Evolutionary conservation across 2,113 vertebrate species (phyloP).

Genomic region (Hyperopisus bebe): DNA sequence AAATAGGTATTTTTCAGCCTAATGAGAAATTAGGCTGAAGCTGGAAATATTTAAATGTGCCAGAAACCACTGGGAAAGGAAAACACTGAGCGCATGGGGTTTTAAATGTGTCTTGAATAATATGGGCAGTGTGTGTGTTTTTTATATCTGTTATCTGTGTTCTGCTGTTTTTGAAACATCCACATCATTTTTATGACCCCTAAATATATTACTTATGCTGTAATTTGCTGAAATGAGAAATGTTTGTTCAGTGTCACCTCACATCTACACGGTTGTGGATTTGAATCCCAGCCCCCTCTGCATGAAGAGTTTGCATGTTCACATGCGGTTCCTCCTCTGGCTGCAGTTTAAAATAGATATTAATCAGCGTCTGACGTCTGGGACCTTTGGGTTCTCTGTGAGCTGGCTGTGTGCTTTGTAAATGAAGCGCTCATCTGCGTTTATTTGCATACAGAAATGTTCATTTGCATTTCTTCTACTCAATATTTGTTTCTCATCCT

Average conservation of each 20-base stretch:
- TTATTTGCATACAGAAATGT: neutral
- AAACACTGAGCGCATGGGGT: neutral
- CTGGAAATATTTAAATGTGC: neutral
- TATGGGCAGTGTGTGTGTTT: neutral
- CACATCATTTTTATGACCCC: neutral
- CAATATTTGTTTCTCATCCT: neutral
- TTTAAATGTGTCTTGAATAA: neutral
- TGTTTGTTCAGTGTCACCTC: neutral
- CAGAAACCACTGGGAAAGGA: neutral
- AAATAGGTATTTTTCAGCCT: neutral
- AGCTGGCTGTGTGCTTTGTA: neutral
- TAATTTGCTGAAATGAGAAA: neutral
- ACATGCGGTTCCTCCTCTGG: neutral
- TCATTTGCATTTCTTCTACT: neutral
- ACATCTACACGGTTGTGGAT: neutral
- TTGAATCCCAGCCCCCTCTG: neutral
- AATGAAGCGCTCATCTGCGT: neutral
- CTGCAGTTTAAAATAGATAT: neutral
- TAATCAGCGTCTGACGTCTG: neutral
- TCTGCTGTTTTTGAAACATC: neutral
- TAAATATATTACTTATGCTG: neutral
- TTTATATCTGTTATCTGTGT: neutral
- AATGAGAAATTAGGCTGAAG: neutral
- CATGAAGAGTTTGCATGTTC: neutral
- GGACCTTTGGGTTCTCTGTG: neutral